Conservation (phyloP, 1,140 invertebrate genomes). For the Grapholita molesta region DNA sequence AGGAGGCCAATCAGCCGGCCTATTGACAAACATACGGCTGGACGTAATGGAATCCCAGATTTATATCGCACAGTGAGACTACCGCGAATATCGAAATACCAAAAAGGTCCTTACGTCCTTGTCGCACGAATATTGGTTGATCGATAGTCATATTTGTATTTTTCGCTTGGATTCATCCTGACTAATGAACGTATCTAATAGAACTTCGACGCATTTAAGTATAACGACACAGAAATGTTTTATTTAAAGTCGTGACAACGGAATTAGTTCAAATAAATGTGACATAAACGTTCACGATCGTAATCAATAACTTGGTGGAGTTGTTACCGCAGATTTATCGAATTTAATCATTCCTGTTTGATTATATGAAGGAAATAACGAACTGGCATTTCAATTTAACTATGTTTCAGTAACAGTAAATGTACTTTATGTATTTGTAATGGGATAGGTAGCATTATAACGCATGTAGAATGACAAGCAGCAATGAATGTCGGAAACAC, state of each 20-base stretch:
- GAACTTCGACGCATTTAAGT: too few relatives aligned
- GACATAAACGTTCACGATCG: background rate
- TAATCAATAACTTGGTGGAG: background rate
- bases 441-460: too few relatives aligned
- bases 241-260: background rate
- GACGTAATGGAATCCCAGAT: conserved; percentile 65
- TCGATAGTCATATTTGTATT: too few relatives aligned
- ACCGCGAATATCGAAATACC: too few relatives aligned
- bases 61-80: too few relatives aligned
- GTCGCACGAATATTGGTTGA: too few relatives aligned
- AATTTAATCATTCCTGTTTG: background rate
- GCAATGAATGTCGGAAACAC: too few relatives aligned
- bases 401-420: background rate
- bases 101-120: too few relatives aligned
- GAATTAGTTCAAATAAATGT: background rate
- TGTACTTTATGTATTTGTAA: too few relatives aligned
- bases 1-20: conserved; percentile 69
- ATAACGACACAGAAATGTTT: background rate
- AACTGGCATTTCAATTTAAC: background rate
- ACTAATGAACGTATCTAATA: background rate
- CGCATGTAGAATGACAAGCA: too few relatives aligned
- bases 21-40: conserved; percentile 74
- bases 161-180: too few relatives aligned
- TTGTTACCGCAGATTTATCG: background rate
- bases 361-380: background rate